Percentiles rank a stretch among this genome's conserved stretches.
Evolutionary conservation across 2,888 invertebrate species (phyloP).

Genomic region (Coelinius sp.): DNA sequence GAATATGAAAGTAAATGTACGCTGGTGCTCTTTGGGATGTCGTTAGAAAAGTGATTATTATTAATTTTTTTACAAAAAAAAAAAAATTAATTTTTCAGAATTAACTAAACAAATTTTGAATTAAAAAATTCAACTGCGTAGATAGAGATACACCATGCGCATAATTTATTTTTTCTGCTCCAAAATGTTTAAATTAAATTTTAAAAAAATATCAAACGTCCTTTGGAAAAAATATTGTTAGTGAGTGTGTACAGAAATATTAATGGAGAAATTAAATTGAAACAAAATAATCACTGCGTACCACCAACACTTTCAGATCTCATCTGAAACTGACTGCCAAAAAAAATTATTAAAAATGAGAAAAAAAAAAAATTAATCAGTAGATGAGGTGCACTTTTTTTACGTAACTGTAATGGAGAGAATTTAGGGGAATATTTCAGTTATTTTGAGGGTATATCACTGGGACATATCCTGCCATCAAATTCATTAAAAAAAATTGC

Average conservation of each 20-base stretch:
- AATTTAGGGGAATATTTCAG: constrained; percentile 5
- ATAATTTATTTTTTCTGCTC: constrained; percentile 2
- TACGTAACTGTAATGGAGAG: constrained; percentile 10
- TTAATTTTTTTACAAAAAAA: too few species aligned
- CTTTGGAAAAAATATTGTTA: constrained; percentile 7
- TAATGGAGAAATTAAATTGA: constrained; percentile 24
- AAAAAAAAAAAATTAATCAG: constrained; percentile 41
- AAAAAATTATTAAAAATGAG: constrained; percentile 32
- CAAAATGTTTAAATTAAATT: too few species aligned
- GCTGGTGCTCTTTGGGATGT: not conserved
- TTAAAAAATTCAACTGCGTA: not conserved
- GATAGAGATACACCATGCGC: not conserved
- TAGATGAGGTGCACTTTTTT: constrained; percentile 52
- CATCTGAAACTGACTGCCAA: constrained; percentile 56
- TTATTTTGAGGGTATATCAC: too few species aligned
- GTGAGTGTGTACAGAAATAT: not conserved
- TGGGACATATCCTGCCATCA: too few species aligned
- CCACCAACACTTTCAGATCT: constrained; percentile 47
- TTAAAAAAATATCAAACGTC: too few species aligned
- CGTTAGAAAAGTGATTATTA: not conserved
- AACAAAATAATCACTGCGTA: constrained; percentile 37
- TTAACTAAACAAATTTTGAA: too few species aligned
- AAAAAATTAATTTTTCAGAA: too few species aligned
- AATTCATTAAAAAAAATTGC: too few species aligned
- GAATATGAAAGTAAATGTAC: not conserved